Conservation (phyloP, 2,113 vertebrate genomes). For the Bubo bubo region DNA sequence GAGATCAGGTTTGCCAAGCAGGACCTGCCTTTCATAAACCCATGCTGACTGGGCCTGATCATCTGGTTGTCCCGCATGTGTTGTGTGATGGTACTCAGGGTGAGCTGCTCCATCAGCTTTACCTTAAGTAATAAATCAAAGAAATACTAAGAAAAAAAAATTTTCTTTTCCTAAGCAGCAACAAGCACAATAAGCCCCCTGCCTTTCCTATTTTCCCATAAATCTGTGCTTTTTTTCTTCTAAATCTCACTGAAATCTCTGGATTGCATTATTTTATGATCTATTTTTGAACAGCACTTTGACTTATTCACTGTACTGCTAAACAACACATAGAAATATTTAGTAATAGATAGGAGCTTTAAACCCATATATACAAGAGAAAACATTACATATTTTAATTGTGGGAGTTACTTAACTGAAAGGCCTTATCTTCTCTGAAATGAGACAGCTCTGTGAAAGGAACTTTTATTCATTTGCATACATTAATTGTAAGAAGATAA, state of each 20-base stretch:
- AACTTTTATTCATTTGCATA: neutral
- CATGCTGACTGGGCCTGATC: too few species aligned
- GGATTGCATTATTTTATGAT: neutral
- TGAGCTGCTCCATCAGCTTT: neutral
- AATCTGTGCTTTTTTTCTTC: neutral
- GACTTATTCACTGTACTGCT: neutral
- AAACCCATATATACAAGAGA: neutral
- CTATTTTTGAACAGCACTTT: neutral
- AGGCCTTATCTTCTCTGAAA: neutral
- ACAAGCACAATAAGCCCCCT: neutral
- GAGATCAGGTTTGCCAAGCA: too few species aligned
- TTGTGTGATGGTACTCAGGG: too few species aligned
- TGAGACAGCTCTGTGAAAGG: neutral
- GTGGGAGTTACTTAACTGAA: neutral
- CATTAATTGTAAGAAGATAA: neutral
- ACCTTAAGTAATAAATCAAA: neutral
- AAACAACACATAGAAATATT: neutral
- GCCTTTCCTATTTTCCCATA: neutral
- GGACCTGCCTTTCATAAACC: too few species aligned
- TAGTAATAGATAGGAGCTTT: neutral
- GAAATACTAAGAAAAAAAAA: neutral
- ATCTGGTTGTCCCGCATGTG: too few species aligned
- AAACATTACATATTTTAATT: neutral
- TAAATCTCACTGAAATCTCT: neutral
- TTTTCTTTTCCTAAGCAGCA: rapidly evolving